Percentiles rank a stretch among this genome's conserved stretches.
Evolutionary conservation across 2,888 invertebrate genomes (phyloP).

Genomic region (Erebia ligea): DNA sequence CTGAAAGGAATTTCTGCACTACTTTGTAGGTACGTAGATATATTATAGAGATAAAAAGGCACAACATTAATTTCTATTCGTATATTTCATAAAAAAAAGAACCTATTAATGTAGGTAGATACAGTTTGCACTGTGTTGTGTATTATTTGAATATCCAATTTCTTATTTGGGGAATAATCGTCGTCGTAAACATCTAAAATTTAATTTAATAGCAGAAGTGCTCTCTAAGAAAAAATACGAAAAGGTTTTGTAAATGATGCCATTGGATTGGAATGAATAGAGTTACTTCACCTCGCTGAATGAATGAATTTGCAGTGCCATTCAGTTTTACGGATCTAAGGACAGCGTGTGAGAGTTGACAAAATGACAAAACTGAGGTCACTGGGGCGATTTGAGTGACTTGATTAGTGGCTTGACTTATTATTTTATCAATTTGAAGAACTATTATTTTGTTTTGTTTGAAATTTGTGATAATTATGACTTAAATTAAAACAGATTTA

Average conservation of each 20-base stretch:
- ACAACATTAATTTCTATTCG: no score
- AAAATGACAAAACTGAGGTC: constrained; percentile 40
- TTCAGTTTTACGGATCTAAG: constrained; percentile 33
- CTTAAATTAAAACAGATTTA: no score
- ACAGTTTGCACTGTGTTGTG: not conserved
- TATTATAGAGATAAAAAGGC: no score
- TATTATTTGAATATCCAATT: not conserved
- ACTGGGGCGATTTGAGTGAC: constrained; percentile 37
- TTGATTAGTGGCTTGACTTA: constrained; percentile 32
- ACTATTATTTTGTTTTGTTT: no score
- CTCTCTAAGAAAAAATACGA: not conserved
- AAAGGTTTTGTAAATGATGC: not conserved
- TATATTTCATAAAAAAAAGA: no score
- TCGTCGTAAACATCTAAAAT: not conserved
- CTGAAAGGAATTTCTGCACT: no score
- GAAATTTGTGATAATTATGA: no score
- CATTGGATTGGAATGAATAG: not conserved
- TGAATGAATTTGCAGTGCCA: constrained; percentile 31
- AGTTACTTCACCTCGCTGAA: not conserved
- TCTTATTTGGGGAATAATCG: constrained; percentile 5
- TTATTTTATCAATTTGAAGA: no score
- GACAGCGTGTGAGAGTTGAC: constrained; percentile 30
- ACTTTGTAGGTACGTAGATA: no score
- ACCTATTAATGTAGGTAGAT: not conserved
- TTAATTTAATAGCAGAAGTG: not conserved